These are phyloP conservation scores for Caenorhabditis sulstoni DNA, from an alignment of 2,888 invertebrate species.

Conservation along the genomic window DNA sequence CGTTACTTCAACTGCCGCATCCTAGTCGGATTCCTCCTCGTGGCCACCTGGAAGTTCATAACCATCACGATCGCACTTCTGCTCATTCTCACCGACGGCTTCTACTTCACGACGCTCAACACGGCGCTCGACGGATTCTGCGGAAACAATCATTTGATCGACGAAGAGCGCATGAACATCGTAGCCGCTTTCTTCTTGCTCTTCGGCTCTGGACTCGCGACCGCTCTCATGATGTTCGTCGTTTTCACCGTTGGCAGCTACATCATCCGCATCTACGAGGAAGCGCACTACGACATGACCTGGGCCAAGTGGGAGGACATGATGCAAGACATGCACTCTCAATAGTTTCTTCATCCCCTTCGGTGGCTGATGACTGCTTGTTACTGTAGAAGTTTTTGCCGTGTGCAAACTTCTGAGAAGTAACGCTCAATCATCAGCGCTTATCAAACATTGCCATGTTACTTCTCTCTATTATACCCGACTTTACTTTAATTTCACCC, in stretches of 20 bases:
- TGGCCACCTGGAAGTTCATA: slow-evolving; percentile 4
- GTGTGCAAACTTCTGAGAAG: not conserved
- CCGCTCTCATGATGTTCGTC: slow-evolving; percentile 15
- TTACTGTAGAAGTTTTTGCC: too few species aligned
- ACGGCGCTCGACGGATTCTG: slow-evolving; percentile 13
- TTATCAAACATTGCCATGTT: not conserved
- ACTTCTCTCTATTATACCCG: too few species aligned
- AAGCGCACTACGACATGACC: slow-evolving; percentile 1
- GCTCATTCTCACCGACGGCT: slow-evolving; percentile 25
- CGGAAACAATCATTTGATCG: slow-evolving; percentile 1
- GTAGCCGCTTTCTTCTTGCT: slow-evolving; percentile 24
- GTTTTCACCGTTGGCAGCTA: slow-evolving; percentile 23
- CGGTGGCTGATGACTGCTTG: not conserved
- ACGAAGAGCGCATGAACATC: slow-evolving; percentile 18
- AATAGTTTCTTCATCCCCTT: not conserved
- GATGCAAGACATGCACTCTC: slow-evolving; percentile 3
- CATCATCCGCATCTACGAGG: slow-evolving; percentile 27
- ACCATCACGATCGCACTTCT: slow-evolving; percentile 11
- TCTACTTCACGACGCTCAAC: slow-evolving; percentile 15
- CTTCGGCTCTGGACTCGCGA: not conserved
- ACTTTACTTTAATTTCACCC: too few species aligned
- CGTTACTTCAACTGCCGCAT: slow-evolving; percentile 21
- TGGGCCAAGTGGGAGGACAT: slow-evolving; percentile 26
- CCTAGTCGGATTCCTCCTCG: slow-evolving; percentile 16
- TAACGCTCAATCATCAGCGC: not conserved